Evolutionary conservation across 2,797 vertebrate species (phyloP).

Genomic region (Glyptemys insculpta): DNA sequence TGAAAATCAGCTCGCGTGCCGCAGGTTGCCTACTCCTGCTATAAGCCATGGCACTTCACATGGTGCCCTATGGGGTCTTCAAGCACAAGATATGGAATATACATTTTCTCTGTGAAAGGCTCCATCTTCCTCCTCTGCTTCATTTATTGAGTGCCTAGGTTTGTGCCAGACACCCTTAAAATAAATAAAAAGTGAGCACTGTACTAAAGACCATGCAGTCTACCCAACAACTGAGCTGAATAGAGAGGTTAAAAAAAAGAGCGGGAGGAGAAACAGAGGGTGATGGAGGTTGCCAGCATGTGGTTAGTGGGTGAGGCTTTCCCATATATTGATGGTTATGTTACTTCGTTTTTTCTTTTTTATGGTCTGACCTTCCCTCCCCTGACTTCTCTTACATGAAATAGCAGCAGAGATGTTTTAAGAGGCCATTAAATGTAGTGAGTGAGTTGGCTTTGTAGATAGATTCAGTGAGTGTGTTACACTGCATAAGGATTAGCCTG

Average conservation of each 20-base stretch:
- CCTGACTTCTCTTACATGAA: background rate
- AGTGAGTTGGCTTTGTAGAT: background rate
- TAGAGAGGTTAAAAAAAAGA: too few relatives aligned
- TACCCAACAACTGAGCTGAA: too few relatives aligned
- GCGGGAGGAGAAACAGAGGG: background rate
- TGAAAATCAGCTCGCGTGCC: too few relatives aligned
- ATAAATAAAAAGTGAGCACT: too few relatives aligned
- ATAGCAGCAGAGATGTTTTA: background rate
- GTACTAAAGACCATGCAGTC: background rate
- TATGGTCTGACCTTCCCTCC: background rate
- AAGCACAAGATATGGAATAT: background rate
- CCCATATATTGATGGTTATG: background rate
- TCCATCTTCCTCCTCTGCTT: background rate
- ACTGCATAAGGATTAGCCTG: background rate
- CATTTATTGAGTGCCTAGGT: background rate
- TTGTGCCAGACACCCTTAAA: too few relatives aligned
- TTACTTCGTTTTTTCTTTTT: background rate
- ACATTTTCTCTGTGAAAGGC: background rate
- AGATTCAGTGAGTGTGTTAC: background rate
- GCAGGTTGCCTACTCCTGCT: background rate
- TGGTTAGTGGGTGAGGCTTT: background rate
- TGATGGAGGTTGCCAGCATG: background rate
- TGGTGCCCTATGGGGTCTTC: background rate
- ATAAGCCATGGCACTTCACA: slow-evolving; percentile 1
- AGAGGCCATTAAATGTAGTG: background rate